phyloP scores from a whole-genome alignment of 2,797 vertebrate species.

The Phyllotis vaccarum region DNA sequence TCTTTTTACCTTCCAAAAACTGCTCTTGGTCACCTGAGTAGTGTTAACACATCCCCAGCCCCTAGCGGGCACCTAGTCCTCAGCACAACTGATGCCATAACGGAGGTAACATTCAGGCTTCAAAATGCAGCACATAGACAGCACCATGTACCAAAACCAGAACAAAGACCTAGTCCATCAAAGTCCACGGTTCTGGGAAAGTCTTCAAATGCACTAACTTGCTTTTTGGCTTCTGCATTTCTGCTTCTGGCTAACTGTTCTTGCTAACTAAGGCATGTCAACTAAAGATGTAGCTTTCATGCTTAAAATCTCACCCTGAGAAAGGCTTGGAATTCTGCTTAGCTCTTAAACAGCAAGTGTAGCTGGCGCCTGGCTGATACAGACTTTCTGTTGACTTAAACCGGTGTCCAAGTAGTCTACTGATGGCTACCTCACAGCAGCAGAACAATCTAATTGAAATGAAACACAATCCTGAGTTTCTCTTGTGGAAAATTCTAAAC shows the following conservation, averaged over 20 bases:
- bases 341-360: background rate
- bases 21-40: background rate
- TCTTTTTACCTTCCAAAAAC: background rate
- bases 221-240: background rate
- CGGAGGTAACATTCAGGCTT: background rate
- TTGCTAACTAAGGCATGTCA: background rate
- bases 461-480: background rate
- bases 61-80: background rate
- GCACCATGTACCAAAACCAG: background rate
- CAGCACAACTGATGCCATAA: background rate
- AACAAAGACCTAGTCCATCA: background rate
- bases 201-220: background rate
- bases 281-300: background rate
- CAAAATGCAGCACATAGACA: background rate
- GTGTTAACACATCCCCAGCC: too few relatives aligned
- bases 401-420: too few relatives aligned
- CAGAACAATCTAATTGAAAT: background rate
- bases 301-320: background rate
- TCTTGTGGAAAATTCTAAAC: conserved; percentile 12
- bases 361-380: too few relatives aligned
- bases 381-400: background rate
- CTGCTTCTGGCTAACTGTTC: background rate
- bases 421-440: background rate
- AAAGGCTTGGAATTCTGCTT: too few relatives aligned
- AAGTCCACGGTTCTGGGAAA: too few relatives aligned